Conservation (phyloP, 2,888 invertebrate species). For the Drosophila antonietae region DNA sequence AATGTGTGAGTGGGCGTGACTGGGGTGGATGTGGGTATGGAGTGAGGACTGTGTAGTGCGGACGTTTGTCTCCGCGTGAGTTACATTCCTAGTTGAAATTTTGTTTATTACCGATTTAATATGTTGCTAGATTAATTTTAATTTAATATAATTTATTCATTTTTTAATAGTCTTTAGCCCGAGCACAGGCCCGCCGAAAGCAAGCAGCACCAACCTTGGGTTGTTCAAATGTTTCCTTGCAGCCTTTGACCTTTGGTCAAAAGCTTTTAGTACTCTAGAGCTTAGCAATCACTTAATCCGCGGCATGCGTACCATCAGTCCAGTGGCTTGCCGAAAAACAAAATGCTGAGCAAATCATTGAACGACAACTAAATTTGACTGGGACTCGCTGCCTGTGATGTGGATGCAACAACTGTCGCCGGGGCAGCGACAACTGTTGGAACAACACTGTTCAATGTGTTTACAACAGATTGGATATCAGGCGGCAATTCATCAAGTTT, state of each 20-base stretch:
- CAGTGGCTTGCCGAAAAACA: constrained; percentile 81
- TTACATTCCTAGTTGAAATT: constrained; percentile 37
- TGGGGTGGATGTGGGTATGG: constrained; percentile 5
- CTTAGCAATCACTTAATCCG: constrained; percentile 30
- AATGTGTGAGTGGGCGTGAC: constrained; percentile 18
- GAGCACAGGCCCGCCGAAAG: constrained; percentile 26
- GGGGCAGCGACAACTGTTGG: constrained; percentile 39
- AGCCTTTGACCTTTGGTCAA: constrained; percentile 75
- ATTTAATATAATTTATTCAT: constrained; percentile 34
- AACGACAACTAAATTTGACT: constrained; percentile 83
- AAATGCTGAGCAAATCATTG: constrained; percentile 82
- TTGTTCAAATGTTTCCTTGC: constrained; percentile 47
- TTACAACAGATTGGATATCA: constrained; percentile 24
- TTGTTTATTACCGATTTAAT: constrained; percentile 33
- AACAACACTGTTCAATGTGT: constrained; percentile 26
- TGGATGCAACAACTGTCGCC: constrained; percentile 53
- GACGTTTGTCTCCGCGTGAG: constrained; percentile 27
- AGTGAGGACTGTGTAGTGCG: constrained; percentile 1
- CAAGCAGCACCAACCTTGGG: constrained; percentile 71
- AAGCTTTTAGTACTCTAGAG: constrained; percentile 54
- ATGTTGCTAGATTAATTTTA: constrained; percentile 50
- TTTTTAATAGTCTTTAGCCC: constrained; percentile 19
- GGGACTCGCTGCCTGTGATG: constrained; percentile 73
- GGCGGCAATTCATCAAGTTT: constrained; percentile 39
- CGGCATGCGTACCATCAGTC: constrained; percentile 55